A percentile compares a stretch with the other conserved stretches of the same genome.
Conservation (phyloP, 2,797 vertebrate genomes). For the Aratinga solstitialis region DNA sequence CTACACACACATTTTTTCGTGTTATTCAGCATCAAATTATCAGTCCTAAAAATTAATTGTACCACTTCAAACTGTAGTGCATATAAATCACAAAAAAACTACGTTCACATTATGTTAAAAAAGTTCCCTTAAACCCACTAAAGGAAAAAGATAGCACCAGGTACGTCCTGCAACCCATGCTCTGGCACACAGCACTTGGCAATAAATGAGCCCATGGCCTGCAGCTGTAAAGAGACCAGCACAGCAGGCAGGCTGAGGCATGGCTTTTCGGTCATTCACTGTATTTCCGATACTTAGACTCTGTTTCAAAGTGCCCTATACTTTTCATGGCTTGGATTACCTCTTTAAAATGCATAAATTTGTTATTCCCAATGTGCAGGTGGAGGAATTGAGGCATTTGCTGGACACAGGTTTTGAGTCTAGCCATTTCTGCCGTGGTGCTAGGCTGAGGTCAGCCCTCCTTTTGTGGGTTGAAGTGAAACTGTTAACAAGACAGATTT, state of each 20-base stretch:
- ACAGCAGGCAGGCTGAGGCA: background rate
- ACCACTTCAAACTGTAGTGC: constrained; percentile 31
- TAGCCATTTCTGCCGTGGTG: background rate
- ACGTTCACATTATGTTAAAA: constrained; percentile 46
- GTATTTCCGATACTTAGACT: background rate
- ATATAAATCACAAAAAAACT: constrained; percentile 31
- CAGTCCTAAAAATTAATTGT: constrained; percentile 13
- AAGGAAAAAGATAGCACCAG: constrained; percentile 13
- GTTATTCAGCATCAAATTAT: constrained; percentile 39
- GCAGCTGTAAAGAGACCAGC: background rate
- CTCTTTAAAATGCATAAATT: background rate
- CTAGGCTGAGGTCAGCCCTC: background rate
- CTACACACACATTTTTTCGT: constrained; percentile 13
- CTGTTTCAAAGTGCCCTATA: background rate
- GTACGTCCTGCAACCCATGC: background rate
- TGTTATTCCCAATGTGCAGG: background rate
- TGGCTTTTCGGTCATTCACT: background rate
- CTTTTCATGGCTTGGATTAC: background rate
- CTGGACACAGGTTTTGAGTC: background rate
- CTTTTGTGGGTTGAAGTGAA: constrained; percentile 32
- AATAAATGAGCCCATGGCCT: background rate
- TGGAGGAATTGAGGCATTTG: background rate
- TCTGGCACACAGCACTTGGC: background rate
- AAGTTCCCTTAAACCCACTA: constrained; percentile 27
- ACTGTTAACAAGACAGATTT: constrained; percentile 16